phyloP scores from a whole-genome alignment of 2,113 vertebrate genomes.

The Triplophysa siluroides region DNA sequence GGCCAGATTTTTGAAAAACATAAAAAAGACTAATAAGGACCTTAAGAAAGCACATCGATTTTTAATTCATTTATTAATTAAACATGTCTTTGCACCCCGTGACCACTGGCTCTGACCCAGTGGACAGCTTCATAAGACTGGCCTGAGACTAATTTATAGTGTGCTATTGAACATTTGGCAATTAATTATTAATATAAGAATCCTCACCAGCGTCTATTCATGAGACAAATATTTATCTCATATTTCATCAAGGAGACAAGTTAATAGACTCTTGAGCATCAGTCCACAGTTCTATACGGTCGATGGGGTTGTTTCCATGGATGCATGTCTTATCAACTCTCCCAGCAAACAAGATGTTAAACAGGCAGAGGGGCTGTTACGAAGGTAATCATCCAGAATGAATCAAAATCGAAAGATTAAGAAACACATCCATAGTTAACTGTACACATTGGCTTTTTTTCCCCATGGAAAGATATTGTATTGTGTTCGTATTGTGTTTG shows the following conservation, averaged over 20 bases:
- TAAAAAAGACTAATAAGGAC: background rate
- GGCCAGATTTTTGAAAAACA: background rate
- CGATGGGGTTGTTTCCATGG: constrained; percentile 17
- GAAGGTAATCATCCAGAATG: constrained; percentile 1
- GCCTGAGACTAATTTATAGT: background rate
- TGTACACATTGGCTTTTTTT: background rate
- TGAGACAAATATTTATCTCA: constrained; percentile 2
- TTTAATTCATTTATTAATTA: background rate
- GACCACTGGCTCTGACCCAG: background rate
- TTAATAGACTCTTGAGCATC: constrained; percentile 1
- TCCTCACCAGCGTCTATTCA: background rate
- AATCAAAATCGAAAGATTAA: background rate
- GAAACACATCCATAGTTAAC: background rate
- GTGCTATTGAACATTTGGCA: constrained; percentile 1
- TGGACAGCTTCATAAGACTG: background rate
- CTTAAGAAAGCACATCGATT: background rate
- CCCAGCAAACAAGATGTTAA: constrained; percentile 2
- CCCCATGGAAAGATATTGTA: too few relatives aligned
- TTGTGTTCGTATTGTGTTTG: too few relatives aligned
- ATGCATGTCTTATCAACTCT: constrained; percentile 5
- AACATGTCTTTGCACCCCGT: background rate
- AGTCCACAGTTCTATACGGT: background rate
- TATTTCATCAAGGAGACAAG: constrained; percentile 24
- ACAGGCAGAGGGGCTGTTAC: background rate
- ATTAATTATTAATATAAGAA: constrained; percentile 13